Percentiles rank a stretch among this genome's conserved stretches.
Evolutionary conservation across 2,888 invertebrate species (phyloP).

Genomic region (Noctua janthina): DNA sequence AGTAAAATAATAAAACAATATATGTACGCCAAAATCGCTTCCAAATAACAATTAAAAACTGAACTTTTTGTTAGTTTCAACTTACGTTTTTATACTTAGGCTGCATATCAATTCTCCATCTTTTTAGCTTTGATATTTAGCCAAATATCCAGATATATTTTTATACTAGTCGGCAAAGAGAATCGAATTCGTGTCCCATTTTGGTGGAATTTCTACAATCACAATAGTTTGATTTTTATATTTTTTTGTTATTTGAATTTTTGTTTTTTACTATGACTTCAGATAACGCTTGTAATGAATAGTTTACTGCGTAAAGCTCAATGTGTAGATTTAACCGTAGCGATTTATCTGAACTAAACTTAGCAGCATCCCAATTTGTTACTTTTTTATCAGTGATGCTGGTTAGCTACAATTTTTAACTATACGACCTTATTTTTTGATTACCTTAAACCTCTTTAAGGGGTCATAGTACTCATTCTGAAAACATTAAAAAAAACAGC

Average conservation of each 20-base stretch:
- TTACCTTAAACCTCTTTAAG: background rate
- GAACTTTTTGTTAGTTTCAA: background rate
- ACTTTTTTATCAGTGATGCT: background rate
- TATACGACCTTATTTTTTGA: background rate
- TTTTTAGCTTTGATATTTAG: background rate
- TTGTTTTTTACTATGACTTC: slow-evolving; percentile 7
- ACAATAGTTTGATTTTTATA: slow-evolving; percentile 1
- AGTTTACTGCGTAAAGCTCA: slow-evolving; percentile 7
- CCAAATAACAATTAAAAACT: background rate
- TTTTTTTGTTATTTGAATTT: background rate
- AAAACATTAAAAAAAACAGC: no score
- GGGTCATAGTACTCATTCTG: no score
- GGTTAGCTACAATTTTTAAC: background rate
- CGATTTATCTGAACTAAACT: slow-evolving; percentile 13
- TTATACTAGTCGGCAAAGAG: slow-evolving; percentile 17
- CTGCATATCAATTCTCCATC: background rate
- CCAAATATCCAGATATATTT: slow-evolving; percentile 24
- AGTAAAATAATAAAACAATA: no score
- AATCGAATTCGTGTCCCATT: slow-evolving; percentile 4
- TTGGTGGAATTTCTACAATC: slow-evolving; percentile 17
- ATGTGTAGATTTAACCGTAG: slow-evolving; percentile 5
- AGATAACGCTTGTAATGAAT: background rate
- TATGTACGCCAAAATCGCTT: background rate
- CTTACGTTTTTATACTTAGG: background rate
- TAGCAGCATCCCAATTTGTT: background rate